phyloP scores from a whole-genome alignment of 2,888 invertebrate species.

The Crematogaster levior region DNA sequence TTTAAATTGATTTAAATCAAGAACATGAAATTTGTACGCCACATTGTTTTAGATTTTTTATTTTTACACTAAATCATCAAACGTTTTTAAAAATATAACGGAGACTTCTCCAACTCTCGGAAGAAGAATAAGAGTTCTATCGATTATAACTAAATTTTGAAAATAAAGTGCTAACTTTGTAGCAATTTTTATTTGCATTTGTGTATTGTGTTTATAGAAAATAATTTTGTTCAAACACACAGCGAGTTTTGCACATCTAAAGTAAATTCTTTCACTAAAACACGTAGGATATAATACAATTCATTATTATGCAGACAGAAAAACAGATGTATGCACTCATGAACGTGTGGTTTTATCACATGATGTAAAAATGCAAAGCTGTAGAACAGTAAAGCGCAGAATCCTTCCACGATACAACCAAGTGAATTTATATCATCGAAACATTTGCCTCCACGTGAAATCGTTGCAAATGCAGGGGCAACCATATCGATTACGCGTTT shows the following conservation, averaged over 20 bases:
- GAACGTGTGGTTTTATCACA: conserved; percentile 7
- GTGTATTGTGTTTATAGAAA: not conserved
- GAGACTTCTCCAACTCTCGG: not conserved
- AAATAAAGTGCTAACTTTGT: not conserved
- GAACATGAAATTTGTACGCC: not conserved
- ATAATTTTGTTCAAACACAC: not conserved
- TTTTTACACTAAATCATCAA: not conserved
- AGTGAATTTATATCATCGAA: conserved; percentile 38
- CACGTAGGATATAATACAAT: not conserved
- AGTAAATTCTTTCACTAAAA: conserved; percentile 15
- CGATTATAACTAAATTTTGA: not conserved
- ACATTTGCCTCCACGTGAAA: conserved; percentile 42
- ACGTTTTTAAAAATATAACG: not conserved
- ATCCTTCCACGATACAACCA: conserved; percentile 17
- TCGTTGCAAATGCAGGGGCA: conserved; percentile 47
- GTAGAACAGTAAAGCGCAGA: conserved; percentile 24
- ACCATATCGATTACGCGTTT: conserved; percentile 54
- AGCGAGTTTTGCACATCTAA: not conserved
- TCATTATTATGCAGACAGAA: conserved; percentile 7
- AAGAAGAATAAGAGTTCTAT: not conserved
- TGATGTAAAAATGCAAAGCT: conserved; percentile 1
- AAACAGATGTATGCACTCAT: not conserved
- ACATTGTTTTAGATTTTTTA: not conserved
- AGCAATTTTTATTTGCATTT: conserved; percentile 8
- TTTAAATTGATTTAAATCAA: conserved; percentile 1